A percentile compares a stretch with the other conserved stretches of the same genome.
These are phyloP conservation scores for Nematolebias whitei DNA, from an alignment of 2,113 vertebrate genomes.

Conservation along the genomic window DNA sequence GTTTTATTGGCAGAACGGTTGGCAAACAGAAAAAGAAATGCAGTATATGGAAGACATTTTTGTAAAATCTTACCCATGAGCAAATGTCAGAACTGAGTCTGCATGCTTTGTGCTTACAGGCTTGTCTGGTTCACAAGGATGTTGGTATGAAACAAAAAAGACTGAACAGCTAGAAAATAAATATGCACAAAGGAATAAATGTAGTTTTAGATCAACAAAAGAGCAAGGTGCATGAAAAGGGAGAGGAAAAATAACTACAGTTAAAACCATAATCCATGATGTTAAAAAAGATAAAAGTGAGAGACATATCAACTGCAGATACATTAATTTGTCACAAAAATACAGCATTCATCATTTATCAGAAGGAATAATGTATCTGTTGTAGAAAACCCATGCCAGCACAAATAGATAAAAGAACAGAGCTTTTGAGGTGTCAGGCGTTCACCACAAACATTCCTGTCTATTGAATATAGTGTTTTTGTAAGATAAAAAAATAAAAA, in stretches of 20 bases:
- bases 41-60: not conserved
- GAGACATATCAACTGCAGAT: conserved; percentile 37
- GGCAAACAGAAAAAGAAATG: conserved; percentile 36
- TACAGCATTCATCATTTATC: conserved; percentile 49
- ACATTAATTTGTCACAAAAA: conserved; percentile 39
- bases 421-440: conserved; percentile 64
- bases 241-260: conserved; percentile 23
- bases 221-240: not conserved
- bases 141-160: not conserved
- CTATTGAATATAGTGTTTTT: conserved; percentile 40
- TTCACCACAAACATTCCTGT: conserved; percentile 49
- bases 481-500: conserved; percentile 36
- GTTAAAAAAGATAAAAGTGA: conserved; percentile 1
- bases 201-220: conserved; percentile 3
- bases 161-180: not conserved
- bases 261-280: conserved; percentile 1
- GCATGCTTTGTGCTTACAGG: not conserved
- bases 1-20: conserved; percentile 49
- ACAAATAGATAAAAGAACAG: conserved; percentile 51
- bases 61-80: not conserved
- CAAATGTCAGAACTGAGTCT: not conserved
- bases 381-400: conserved; percentile 51
- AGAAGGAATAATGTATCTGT: conserved; percentile 35
- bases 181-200: not conserved
- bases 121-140: not conserved